phyloP scores from a whole-genome alignment of 1,140 invertebrate species.

The Bombus fervidus region DNA sequence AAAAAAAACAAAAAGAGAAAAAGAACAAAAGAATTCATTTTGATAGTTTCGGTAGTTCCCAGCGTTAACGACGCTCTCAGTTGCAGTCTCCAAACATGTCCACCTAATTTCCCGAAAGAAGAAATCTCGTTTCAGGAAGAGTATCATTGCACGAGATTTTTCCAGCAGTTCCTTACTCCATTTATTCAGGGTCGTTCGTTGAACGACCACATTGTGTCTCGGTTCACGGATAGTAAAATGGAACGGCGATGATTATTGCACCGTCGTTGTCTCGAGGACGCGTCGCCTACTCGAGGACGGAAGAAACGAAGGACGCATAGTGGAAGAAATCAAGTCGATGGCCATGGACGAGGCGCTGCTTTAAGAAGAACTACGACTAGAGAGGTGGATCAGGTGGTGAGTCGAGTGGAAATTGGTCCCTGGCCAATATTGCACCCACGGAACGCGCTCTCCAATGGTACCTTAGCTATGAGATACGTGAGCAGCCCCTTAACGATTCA shows the following conservation, averaged over 20 bases:
- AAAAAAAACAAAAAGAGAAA: neutral
- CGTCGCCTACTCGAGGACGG: neutral
- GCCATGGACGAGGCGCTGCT: constrained; percentile 17
- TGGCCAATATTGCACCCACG: constrained; percentile 7
- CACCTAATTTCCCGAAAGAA: constrained; percentile 7
- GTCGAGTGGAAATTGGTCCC: constrained; percentile 41
- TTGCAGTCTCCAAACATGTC: neutral
- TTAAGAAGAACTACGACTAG: constrained; percentile 45
- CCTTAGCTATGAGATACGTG: constrained; percentile 33
- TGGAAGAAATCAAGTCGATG: constrained; percentile 19
- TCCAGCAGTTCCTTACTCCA: neutral
- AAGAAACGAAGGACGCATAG: neutral
- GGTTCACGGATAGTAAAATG: constrained; percentile 32
- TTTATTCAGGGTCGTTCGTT: neutral
- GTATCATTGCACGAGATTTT: neutral
- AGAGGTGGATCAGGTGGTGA: constrained; percentile 43
- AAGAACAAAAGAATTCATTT: neutral
- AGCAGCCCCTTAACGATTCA: constrained; percentile 21
- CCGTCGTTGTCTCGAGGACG: neutral
- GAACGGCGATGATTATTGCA: constrained; percentile 52
- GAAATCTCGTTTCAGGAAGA: neutral
- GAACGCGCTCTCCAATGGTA: neutral
- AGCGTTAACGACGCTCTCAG: neutral
- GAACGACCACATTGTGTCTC: neutral
- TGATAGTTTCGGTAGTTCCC: neutral